Evolutionary conservation across 2,797 vertebrate genomes (phyloP), one percentile per base, ranked within the genome.

Genomic region (Adrianichthys oophorus): DNA sequence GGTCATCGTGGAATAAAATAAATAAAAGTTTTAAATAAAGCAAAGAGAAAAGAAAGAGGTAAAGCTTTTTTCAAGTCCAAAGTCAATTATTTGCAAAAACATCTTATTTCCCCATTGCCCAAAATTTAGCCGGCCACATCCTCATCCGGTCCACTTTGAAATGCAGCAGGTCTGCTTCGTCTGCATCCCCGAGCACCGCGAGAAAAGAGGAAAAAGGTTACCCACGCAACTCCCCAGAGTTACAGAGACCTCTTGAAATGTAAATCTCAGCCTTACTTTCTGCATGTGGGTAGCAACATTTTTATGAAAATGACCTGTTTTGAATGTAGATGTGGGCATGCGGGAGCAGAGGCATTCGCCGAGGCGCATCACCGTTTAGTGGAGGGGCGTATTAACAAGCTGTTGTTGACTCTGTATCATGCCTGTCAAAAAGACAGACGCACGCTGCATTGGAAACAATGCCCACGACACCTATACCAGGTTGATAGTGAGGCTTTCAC

Each of bases 301-400:
- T 87, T 85, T 83, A 82, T 87, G 78, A 85, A 85, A 88, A 83
- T 76, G 21, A 78, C 78, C 82, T 78, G 78, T 87, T 89, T 86
- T 85, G 74, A 85, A 90, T 89, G 63, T 72, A 81, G 67, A 87
- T 84, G 68, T 63, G 70, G 66, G 57, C 68, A 53, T 53, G 52
- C 53, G 40, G 70, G 53, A 72, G 68, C 65, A 2, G 15, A 69
- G 60, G 72, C 69, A 68, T 72, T 72, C 67, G 62, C 70, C 4
- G 46, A 62, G 66, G 55, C 82, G 70, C 49, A 55, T 62, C 71
- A 47, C 70, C 57, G 26, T 65, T 60, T 63, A 66, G 74, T 8
- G 72, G 70, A 61, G 75, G 83, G 78, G 70, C 59, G 64, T 76
- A 78, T 84, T 75, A 86, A 75, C 69, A 55, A 71, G 62, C 78